Percentiles rank a stretch among this genome's conserved stretches.
These are phyloP conservation scores for Torymus auratus DNA, from an alignment of 2,888 invertebrate species.

Conservation along the genomic window DNA sequence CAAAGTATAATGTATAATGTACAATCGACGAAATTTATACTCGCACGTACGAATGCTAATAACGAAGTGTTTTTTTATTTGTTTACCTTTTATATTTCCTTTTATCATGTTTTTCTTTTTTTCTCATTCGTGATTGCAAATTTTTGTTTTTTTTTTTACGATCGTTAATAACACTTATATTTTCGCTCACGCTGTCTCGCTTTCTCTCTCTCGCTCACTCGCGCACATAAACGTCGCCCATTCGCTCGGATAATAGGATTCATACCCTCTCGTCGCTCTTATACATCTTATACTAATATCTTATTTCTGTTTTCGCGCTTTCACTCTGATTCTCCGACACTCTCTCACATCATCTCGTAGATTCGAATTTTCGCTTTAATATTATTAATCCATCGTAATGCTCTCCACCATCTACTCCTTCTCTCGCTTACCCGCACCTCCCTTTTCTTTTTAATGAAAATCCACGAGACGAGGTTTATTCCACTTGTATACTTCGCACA, in stretches of 20 bases:
- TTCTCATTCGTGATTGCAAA: slow-evolving; percentile 64
- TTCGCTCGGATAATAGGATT: slow-evolving; percentile 59
- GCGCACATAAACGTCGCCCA: slow-evolving; percentile 2
- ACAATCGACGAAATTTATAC: slow-evolving; percentile 45
- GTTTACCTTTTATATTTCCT: slow-evolving; percentile 1
- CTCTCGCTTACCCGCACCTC: not conserved
- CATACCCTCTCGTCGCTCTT: slow-evolving; percentile 52
- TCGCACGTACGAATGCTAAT: slow-evolving; percentile 60
- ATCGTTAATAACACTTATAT: slow-evolving; percentile 68
- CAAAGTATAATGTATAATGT: slow-evolving; percentile 45
- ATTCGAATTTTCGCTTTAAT: slow-evolving; percentile 65
- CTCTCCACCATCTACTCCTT: not conserved
- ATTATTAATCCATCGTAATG: too few relatives aligned
- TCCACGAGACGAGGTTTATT: slow-evolving; percentile 74
- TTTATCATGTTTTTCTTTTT: slow-evolving; percentile 7
- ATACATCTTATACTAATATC: slow-evolving; percentile 25
- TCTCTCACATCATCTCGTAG: slow-evolving; percentile 69
- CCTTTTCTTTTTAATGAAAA: slow-evolving; percentile 62
- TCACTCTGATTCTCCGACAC: slow-evolving; percentile 52
- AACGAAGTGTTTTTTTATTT: slow-evolving; percentile 64
- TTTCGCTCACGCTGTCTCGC: slow-evolving; percentile 53
- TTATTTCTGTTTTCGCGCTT: slow-evolving; percentile 11
- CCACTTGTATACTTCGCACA: slow-evolving; percentile 21
- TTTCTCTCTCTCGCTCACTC: slow-evolving; percentile 19
- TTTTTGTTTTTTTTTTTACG: slow-evolving; percentile 47